Percentiles rank a stretch among this genome's conserved stretches.
These are phyloP conservation scores for Caenorhabditis becei DNA, from an alignment of 2,888 invertebrate genomes.

Conservation along the genomic window DNA sequence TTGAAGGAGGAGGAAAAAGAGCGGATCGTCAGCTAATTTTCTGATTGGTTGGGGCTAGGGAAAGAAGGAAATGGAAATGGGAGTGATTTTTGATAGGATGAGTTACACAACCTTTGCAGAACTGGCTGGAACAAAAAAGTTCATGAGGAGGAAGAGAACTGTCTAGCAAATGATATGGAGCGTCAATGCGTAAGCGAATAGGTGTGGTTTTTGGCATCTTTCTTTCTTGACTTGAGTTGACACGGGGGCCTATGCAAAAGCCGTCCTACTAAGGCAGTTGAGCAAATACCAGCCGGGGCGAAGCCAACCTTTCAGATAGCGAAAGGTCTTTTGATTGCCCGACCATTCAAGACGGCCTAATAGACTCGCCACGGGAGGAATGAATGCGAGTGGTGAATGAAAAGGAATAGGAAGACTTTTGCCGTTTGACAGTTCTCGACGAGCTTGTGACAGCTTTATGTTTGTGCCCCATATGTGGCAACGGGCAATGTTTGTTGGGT, in stretches of 20 bases:
- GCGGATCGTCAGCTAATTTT: too few species aligned
- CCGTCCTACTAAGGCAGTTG: conserved; percentile 62
- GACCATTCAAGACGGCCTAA: conserved; percentile 11
- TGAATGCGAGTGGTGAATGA: neutral
- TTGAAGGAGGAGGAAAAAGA: conserved; percentile 12
- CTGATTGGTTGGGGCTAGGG: neutral
- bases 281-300: conserved; percentile 48
- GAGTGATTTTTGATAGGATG: too few species aligned
- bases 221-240: conserved; percentile 52
- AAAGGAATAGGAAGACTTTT: conserved; percentile 10
- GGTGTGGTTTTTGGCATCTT: conserved; percentile 61
- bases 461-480: conserved; percentile 59
- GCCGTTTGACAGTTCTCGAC: conserved; percentile 56
- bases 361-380: conserved; percentile 36
- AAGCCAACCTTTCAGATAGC: conserved; percentile 44
- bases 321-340: conserved; percentile 14
- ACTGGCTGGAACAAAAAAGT: too few species aligned
- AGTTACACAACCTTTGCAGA: too few species aligned
- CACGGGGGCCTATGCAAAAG: conserved; percentile 51
- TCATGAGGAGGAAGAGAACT: neutral
- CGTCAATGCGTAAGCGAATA: conserved; percentile 40
- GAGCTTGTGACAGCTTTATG: conserved; percentile 56
- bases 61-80: neutral
- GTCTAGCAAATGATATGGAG: conserved; percentile 19
- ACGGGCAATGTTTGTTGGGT: conserved; percentile 30